Evolutionary conservation across 2,888 invertebrate genomes (phyloP).

Genomic region (Noctua fimbriata): DNA sequence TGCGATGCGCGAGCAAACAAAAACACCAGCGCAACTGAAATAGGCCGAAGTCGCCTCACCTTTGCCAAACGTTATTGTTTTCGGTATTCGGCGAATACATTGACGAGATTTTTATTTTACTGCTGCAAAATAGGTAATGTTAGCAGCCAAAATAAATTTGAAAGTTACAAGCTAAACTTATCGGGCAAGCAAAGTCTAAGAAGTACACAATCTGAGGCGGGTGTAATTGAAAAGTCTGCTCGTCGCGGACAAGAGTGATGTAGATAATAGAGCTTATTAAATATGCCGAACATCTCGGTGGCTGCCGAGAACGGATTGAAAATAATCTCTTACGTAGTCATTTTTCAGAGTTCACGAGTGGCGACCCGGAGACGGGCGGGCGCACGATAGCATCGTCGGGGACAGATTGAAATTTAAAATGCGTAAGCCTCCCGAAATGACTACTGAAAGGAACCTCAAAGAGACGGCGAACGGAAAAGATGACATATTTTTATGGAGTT

Average conservation of each 20-base stretch:
- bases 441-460: constrained; percentile 69
- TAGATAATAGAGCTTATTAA: constrained; percentile 85
- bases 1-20: constrained; percentile 83
- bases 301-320: constrained; percentile 81
- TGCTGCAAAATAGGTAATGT: constrained; percentile 10
- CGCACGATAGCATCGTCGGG: constrained; percentile 78
- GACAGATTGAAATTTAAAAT: constrained; percentile 81
- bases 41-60: constrained; percentile 73
- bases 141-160: not conserved
- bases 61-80: constrained; percentile 72
- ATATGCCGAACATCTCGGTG: constrained; percentile 83
- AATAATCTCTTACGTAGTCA: constrained; percentile 83
- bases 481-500: constrained; percentile 66
- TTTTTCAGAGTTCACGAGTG: constrained; percentile 79
- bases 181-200: constrained; percentile 56
- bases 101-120: constrained; percentile 43
- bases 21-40: constrained; percentile 79
- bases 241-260: constrained; percentile 75
- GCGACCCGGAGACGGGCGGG: constrained; percentile 69
- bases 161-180: constrained; percentile 32
- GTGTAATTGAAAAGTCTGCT: constrained; percentile 84
- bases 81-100: constrained; percentile 44
- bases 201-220: constrained; percentile 72
- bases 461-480: constrained; percentile 71
- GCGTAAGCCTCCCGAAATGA: constrained; percentile 77